Evolutionary conservation across 2,113 vertebrate genomes (phyloP), one percentile per base, ranked within the genome.

Genomic region (Enhydra lutris): DNA sequence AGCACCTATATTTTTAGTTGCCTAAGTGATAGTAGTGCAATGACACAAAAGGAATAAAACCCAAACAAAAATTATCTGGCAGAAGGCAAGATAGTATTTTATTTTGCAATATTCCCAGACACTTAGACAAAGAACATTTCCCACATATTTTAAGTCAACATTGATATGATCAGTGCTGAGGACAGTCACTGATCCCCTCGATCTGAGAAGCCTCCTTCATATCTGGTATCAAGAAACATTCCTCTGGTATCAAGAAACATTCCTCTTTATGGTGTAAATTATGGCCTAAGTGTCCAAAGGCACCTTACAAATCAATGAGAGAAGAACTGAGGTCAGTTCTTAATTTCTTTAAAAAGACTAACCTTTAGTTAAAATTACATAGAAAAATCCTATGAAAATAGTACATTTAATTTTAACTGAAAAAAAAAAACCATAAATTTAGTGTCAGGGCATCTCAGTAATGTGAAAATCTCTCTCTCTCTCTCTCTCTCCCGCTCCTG

Each of bases 331-430:
- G 24, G 10, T 86, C 83, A 96, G 21, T 89, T 92, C 65, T 95
- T 97, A 80, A 83, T 31, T 67, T 97, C 36, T 94, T 95, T 83
- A 39, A 88, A 93, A 88, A 76, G 13, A 87, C 26, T 57, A 93
- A 94, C 1, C 5, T 78, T 95, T 42, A 26, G 47, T 74, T 95
- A 90, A 95, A 91, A 85, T 79, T 63, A 61, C 1, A 67, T 45
- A 92, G 80, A 59, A 88, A 96, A 96, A 79, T 47, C 6, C 86
- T 83, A 50, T 61, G 65, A 89, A 96, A 96, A 50, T 84, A 6
- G 1, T 24, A 69, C 2, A 36, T 85, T 93, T 89, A 92, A 91
- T 94, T 97, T 95, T 86, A 97, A 92, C 17, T 63, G 63, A 34
- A 52, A 92, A 89, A 89, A 13, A 13, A 61, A 61, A 20, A 2